phyloP scores from a whole-genome alignment of 2,888 invertebrate species.

The Noctua janthina region DNA sequence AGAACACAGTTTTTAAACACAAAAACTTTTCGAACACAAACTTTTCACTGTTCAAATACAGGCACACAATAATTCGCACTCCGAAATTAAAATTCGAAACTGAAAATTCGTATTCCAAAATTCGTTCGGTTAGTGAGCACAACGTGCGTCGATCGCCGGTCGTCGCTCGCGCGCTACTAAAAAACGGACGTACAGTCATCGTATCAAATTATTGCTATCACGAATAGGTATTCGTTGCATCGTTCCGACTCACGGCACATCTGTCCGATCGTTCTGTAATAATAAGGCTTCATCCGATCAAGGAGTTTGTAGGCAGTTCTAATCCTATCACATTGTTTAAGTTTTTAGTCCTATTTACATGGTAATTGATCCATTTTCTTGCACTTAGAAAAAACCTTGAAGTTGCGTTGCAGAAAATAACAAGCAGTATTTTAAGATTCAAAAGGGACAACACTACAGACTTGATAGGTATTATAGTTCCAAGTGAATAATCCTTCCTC shows the following conservation, averaged over 20 bases:
- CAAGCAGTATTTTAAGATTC: neutral
- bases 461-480: neutral
- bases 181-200: conserved; percentile 78
- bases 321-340: conserved; percentile 42
- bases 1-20: conserved; percentile 34
- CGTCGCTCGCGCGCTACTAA: conserved; percentile 85
- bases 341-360: conserved; percentile 24
- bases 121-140: conserved; percentile 75
- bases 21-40: conserved; percentile 65
- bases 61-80: conserved; percentile 73
- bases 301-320: conserved; percentile 41
- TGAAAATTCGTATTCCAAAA: conserved; percentile 74
- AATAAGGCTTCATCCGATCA: conserved; percentile 68
- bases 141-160: conserved; percentile 82
- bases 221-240: conserved; percentile 68
- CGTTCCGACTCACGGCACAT: conserved; percentile 66
- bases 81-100: conserved; percentile 69
- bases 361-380: conserved; percentile 2
- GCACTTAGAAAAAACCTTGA: conserved; percentile 4
- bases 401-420: neutral
- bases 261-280: conserved; percentile 48
- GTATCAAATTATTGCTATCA: conserved; percentile 77
- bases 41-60: conserved; percentile 66
- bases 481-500: neutral
- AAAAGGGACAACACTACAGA: neutral